phyloP scores from a whole-genome alignment of 2,888 invertebrate genomes.

The Tipula lateralis region DNA sequence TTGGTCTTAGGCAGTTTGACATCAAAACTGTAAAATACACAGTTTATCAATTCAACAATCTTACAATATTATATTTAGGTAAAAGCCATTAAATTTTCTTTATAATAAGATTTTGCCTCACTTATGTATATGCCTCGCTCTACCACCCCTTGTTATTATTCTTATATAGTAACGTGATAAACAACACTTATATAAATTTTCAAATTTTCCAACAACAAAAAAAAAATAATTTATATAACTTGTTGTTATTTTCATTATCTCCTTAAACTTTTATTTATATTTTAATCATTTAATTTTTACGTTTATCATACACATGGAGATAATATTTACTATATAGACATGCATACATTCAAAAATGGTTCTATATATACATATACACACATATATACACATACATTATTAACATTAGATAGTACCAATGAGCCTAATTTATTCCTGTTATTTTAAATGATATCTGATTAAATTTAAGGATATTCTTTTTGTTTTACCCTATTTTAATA shows the following conservation, averaged over 20 bases:
- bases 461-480: conserved; percentile 7
- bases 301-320: not conserved
- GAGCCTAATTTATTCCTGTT: conserved; percentile 24
- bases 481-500: not conserved
- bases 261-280: not conserved
- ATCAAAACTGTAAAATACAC: not conserved
- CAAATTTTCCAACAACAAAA: not conserved
- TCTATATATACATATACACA: not conserved
- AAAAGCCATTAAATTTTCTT: not conserved
- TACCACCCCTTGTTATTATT: not conserved
- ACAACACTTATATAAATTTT: not conserved
- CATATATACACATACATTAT: not conserved
- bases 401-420: not conserved
- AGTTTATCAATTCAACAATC: not conserved
- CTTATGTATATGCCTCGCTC: not conserved
- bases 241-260: conserved; percentile 19
- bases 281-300: conserved; percentile 21
- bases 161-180: not conserved
- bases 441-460: conserved; percentile 24
- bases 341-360: not conserved
- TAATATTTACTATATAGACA: not conserved
- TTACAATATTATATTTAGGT: not conserved
- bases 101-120: not conserved
- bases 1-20: not conserved
- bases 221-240: not conserved